Percentiles rank a stretch among this genome's conserved stretches.
phyloP scores from a whole-genome alignment of 1,140 invertebrate genomes.

The Geopemphigus sp. region DNA sequence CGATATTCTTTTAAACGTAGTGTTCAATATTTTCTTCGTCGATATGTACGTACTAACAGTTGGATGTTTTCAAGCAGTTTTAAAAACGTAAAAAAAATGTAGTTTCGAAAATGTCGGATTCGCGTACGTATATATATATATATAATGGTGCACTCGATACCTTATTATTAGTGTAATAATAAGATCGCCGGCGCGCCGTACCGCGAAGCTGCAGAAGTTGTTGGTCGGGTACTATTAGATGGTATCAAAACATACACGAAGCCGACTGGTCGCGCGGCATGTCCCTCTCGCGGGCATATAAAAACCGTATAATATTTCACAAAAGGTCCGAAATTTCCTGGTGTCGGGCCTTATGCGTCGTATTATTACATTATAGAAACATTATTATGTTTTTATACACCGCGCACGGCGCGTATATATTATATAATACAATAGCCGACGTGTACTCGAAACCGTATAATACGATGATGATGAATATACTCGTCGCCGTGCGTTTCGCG shows the following conservation, averaged over 20 bases:
- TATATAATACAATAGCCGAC: neutral
- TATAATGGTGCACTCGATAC: constrained; percentile 10
- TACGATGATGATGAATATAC: neutral
- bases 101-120: constrained; percentile 14
- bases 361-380: constrained; percentile 48
- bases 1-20: too few species aligned
- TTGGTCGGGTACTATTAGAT: neutral
- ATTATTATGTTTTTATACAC: constrained; percentile 19
- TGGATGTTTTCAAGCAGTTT: too few species aligned
- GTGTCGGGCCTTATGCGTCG: constrained; percentile 13
- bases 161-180: constrained; percentile 32
- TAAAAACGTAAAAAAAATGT: neutral
- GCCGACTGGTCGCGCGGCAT: constrained; percentile 20
- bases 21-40: too few species aligned
- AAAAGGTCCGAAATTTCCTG: constrained; percentile 47
- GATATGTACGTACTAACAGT: too few species aligned
- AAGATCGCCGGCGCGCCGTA: constrained; percentile 4
- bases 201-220: neutral
- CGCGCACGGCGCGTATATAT: neutral
- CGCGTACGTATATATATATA: neutral
- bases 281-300: constrained; percentile 12
- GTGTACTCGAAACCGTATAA: constrained; percentile 7
- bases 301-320: constrained; percentile 46
- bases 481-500: neutral
- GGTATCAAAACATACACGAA: constrained; percentile 43